Conservation (phyloP, 2,888 invertebrate genomes). For the Meteorus cinctellus region DNA sequence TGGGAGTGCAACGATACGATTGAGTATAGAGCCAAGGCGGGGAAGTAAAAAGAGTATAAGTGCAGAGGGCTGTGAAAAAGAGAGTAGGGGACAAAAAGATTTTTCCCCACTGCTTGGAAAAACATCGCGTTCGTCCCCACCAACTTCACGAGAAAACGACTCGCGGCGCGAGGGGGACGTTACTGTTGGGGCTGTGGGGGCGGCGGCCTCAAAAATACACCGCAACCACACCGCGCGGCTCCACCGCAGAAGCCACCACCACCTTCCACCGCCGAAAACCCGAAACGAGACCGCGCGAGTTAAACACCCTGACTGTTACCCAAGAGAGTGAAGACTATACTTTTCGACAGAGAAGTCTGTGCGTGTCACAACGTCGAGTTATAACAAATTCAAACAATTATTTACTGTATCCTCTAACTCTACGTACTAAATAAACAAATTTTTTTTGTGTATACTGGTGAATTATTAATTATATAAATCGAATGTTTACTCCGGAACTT, state of each 20-base stretch:
- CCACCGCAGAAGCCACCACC: conserved; percentile 73
- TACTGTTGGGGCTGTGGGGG: conserved; percentile 66
- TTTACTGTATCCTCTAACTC: background rate
- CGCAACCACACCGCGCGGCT: conserved; percentile 74
- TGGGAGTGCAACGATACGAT: conserved; percentile 26
- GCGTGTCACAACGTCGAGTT: background rate
- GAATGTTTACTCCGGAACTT: too few species aligned
- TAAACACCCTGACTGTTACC: conserved; percentile 62
- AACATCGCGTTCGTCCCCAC: conserved; percentile 61
- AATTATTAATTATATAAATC: too few species aligned
- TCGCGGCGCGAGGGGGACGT: conserved; percentile 57
- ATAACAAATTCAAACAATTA: background rate
- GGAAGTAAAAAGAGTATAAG: conserved; percentile 3
- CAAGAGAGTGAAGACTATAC: conserved; percentile 27
- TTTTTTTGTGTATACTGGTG: too few species aligned
- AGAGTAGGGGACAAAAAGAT: conserved; percentile 51
- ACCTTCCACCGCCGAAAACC: conserved; percentile 70
- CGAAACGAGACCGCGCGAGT: conserved; percentile 72
- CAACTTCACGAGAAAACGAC: conserved; percentile 54
- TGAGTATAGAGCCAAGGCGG: background rate
- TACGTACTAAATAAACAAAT: too few species aligned
- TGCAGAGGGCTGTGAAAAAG: background rate
- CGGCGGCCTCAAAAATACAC: conserved; percentile 74
- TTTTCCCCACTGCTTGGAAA: conserved; percentile 72
- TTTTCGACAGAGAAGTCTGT: background rate